Evolutionary conservation across 1,140 invertebrate species (phyloP), one percentile per base, ranked within the genome.

Genomic region (Copidosoma floridanum): DNA sequence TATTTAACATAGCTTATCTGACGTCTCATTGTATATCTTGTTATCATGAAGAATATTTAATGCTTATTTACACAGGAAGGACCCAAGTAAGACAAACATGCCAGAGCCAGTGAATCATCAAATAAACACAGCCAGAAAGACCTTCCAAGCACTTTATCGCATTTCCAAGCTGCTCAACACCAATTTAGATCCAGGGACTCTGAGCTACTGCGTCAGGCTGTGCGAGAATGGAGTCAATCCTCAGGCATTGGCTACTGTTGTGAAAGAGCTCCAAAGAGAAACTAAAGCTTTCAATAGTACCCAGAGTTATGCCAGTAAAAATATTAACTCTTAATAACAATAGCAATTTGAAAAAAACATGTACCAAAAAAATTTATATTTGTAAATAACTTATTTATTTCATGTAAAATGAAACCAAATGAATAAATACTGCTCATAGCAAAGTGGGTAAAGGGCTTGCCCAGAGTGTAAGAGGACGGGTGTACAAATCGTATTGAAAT

Each of bases 191-290:
- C 77, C 85, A 7, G 87, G 92, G 71, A 87, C 89, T 0, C 72
- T 95, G 11, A 86, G 88, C n/a, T 86, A 91, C 53, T 95, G 92
- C 74, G 85, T 95, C 1, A 82, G 88, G 63, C 76, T 95, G 3
- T 91, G 91, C 77, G 92, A 95, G 74, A 85, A 86, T 65, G 93
- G 93, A 3, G 87, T 93, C 1, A 91, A 94, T 79, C 91, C 92
- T 12, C 89, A 94, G 71, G 86, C 88, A 0, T 73, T 96, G 29
- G 91, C 92, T 2, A 83, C 85, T 12, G 84, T 94, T 32, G 86
- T 95, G 16, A 86, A 86, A 70, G 89, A 92, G 76, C 80, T 93
- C 35, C 82, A 87, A 62, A 83, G 85, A 70, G 86, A 86, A 77
- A 81, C 80, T 0, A 74, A 73, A 56, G 67, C 70, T 10, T 61